A percentile compares a stretch with the other conserved stretches of the same genome.
Evolutionary conservation across 1,140 invertebrate genomes (phyloP).

Genomic region (Brachionus plicatilis): DNA sequence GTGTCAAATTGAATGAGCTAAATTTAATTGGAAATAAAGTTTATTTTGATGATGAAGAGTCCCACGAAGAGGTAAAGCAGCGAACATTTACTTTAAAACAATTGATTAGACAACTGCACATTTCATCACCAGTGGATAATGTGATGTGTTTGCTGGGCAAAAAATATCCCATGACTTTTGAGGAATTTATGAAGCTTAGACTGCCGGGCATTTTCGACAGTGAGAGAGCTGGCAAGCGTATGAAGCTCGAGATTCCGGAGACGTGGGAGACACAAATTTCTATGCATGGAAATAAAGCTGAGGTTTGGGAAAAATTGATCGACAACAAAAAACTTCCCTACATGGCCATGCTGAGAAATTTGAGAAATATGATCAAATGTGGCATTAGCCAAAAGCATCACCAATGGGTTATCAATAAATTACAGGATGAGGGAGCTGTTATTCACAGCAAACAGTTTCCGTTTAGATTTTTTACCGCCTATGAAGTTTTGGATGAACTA

Average conservation of each 20-base stretch:
- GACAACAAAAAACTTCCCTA: conserved; percentile 57
- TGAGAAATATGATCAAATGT: conserved; percentile 56
- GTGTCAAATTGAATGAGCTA: background rate
- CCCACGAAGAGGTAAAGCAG: background rate
- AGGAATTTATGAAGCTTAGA: conserved; percentile 53
- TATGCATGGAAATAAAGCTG: conserved; percentile 56
- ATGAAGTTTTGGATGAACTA: conserved; percentile 52
- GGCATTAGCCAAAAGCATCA: conserved; percentile 56
- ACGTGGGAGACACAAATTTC: conserved; percentile 60
- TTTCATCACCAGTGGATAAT: conserved; percentile 54
- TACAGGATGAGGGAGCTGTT: conserved; percentile 56
- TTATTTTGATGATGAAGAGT: background rate
- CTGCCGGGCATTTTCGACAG: conserved; percentile 56
- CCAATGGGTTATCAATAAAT: conserved; percentile 47
- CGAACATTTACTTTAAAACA: conserved; percentile 54
- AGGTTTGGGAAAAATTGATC: conserved; percentile 54
- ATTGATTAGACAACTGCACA: conserved; percentile 56
- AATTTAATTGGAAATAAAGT: background rate
- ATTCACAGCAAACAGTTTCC: conserved; percentile 57
- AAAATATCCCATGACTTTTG: conserved; percentile 54
- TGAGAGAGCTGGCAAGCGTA: conserved; percentile 55
- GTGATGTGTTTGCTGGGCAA: conserved; percentile 57
- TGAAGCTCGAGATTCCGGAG: conserved; percentile 58
- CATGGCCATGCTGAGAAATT: conserved; percentile 58
- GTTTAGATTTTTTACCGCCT: conserved; percentile 57